Percentiles rank a stretch among this genome's conserved stretches.
Evolutionary conservation across 1,140 invertebrate species (phyloP).

Genomic region (Ladona fulva): DNA sequence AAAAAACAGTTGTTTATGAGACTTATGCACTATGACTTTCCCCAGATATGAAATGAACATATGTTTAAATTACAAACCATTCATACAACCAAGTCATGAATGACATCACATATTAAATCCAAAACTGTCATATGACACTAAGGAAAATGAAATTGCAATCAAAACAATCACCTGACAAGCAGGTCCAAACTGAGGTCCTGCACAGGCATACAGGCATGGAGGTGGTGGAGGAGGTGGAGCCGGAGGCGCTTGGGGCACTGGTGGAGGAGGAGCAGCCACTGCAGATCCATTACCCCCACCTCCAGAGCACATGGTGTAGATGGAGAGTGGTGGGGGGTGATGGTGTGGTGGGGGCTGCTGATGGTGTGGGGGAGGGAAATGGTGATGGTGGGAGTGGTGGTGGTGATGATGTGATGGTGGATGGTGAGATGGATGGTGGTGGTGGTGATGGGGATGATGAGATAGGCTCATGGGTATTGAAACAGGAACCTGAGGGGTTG

Average conservation of each 20-base stretch:
- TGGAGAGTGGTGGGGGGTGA: constrained; percentile 12
- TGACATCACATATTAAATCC: too few species aligned
- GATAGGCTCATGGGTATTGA: constrained; percentile 49
- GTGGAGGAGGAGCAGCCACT: constrained; percentile 11
- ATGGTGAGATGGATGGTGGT: constrained; percentile 30
- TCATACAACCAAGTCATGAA: too few species aligned
- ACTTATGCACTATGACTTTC: too few species aligned
- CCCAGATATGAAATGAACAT: too few species aligned
- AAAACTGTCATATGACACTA: too few species aligned
- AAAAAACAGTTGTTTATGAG: too few species aligned
- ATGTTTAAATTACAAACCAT: too few species aligned
- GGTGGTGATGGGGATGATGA: constrained; percentile 35
- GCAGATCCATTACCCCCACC: neutral
- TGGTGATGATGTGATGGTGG: constrained; percentile 44
- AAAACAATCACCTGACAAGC: constrained; percentile 35
- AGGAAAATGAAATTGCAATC: neutral
- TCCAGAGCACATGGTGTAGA: neutral
- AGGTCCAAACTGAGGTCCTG: constrained; percentile 35
- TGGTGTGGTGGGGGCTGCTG: constrained; percentile 15
- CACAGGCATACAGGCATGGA: constrained; percentile 19
- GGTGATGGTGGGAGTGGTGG: constrained; percentile 24
- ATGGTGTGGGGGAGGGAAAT: constrained; percentile 21
- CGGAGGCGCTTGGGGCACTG: neutral
- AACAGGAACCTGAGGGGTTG: constrained; percentile 42
- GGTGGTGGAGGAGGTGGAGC: constrained; percentile 35